phyloP scores from a whole-genome alignment of 1,140 invertebrate species.

The Brachionus asplanchnoidis region DNA sequence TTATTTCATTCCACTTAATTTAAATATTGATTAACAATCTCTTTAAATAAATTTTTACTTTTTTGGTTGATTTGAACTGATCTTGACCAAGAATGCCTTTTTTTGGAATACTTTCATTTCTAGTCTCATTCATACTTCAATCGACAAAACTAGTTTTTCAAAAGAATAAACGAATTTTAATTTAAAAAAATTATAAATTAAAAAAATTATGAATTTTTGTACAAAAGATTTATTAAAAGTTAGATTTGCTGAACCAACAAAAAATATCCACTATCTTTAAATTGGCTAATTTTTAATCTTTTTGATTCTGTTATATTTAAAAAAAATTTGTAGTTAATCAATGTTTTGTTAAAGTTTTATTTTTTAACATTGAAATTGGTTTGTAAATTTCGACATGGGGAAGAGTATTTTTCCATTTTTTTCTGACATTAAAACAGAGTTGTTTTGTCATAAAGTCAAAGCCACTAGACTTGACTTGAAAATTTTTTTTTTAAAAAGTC shows the following conservation, averaged over 20 bases:
- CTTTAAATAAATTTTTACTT: background rate
- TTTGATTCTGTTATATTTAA: too few relatives aligned
- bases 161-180: background rate
- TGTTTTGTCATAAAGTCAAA: too few relatives aligned
- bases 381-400: too few relatives aligned
- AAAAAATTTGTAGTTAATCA: too few relatives aligned
- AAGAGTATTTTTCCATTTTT: too few relatives aligned
- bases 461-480: too few relatives aligned
- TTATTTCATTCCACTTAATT: slow-evolving; percentile 36
- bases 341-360: too few relatives aligned
- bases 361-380: too few relatives aligned
- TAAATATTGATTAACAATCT: background rate
- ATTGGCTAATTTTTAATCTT: too few relatives aligned
- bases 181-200: background rate
- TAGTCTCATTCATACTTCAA: slow-evolving; percentile 15
- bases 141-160: background rate
- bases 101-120: background rate
- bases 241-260: background rate
- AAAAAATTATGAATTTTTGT: background rate
- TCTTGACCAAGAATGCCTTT: background rate
- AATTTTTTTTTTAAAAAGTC: too few relatives aligned
- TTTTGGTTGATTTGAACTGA: slow-evolving; percentile 26
- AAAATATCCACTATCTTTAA: too few relatives aligned
- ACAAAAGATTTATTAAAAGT: background rate
- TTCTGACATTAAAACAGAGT: too few relatives aligned